phyloP scores from a whole-genome alignment of 2,888 invertebrate species.

The Athalia rosae region DNA sequence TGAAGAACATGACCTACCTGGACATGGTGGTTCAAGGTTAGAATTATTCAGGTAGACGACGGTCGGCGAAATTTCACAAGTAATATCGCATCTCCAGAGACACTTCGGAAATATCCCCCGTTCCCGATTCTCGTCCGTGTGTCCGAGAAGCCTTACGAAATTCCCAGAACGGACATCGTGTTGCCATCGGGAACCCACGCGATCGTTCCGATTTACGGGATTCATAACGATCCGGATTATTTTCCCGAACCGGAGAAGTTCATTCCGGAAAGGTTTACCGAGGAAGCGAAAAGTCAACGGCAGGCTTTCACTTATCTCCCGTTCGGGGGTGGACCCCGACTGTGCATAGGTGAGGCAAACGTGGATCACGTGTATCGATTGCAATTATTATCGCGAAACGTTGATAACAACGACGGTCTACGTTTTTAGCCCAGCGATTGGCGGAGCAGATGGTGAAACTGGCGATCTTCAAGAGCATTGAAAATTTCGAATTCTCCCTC shows the following conservation, averaged over 20 bases:
- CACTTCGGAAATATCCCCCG: slow-evolving; percentile 73
- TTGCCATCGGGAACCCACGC: slow-evolving; percentile 65
- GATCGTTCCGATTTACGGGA: slow-evolving; percentile 63
- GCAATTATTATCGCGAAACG: neutral
- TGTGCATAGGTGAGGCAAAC: slow-evolving; percentile 71
- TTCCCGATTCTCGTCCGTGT: slow-evolving; percentile 68
- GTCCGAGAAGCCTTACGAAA: slow-evolving; percentile 63
- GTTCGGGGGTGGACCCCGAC: slow-evolving; percentile 72
- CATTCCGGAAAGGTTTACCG: slow-evolving; percentile 73
- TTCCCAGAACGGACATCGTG: slow-evolving; percentile 67
- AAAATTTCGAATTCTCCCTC: too few relatives aligned
- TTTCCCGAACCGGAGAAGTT: slow-evolving; percentile 73
- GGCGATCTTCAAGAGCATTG: too few relatives aligned
- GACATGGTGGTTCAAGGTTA: slow-evolving; percentile 70
- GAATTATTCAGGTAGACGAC: neutral
- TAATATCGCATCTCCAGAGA: slow-evolving; percentile 67
- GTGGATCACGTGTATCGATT: neutral
- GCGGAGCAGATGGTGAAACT: too few relatives aligned
- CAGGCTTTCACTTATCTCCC: slow-evolving; percentile 69
- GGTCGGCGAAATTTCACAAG: too few relatives aligned
- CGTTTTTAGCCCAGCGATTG: too few relatives aligned
- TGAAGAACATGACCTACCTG: slow-evolving; percentile 72
- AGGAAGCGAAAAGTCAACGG: slow-evolving; percentile 61
- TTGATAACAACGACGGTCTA: too few relatives aligned
- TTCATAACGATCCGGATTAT: slow-evolving; percentile 72